Evolutionary conservation across 2,113 vertebrate genomes (phyloP).

Genomic region (Podilymbus podiceps): DNA sequence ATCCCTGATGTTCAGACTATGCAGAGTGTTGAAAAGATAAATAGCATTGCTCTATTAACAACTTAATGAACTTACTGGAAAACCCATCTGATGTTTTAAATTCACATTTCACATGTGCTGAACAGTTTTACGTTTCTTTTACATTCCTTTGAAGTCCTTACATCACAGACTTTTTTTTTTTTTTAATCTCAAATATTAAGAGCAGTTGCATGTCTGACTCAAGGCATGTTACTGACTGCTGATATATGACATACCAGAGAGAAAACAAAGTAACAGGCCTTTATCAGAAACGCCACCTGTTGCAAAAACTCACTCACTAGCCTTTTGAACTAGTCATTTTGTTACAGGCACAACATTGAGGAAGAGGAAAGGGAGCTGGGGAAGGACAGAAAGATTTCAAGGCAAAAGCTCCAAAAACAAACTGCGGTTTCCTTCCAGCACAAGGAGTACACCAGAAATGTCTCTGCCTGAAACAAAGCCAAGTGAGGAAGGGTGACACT

Average conservation of each 20-base stretch:
- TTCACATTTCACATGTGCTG: slow-evolving; percentile 1
- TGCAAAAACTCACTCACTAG: neutral
- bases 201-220: neutral
- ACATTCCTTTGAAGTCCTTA: neutral
- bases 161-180: neutral
- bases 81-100: neutral
- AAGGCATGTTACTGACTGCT: neutral
- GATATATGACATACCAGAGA: neutral
- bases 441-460: neutral
- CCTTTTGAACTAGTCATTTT: neutral
- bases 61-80: neutral
- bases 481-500: slow-evolving; percentile 36
- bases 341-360: neutral
- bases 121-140: neutral
- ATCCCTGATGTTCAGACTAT: neutral
- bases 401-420: slow-evolving; percentile 14
- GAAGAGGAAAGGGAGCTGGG: neutral
- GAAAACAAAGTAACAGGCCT: neutral
- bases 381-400: slow-evolving; percentile 13
- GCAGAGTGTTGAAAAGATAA: slow-evolving; percentile 16
- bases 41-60: neutral
- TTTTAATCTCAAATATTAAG: neutral
- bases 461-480: neutral
- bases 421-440: neutral
- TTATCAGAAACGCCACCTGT: neutral